phyloP scores from a whole-genome alignment of 2,888 invertebrate genomes.

The Drosophila neotestacea region DNA sequence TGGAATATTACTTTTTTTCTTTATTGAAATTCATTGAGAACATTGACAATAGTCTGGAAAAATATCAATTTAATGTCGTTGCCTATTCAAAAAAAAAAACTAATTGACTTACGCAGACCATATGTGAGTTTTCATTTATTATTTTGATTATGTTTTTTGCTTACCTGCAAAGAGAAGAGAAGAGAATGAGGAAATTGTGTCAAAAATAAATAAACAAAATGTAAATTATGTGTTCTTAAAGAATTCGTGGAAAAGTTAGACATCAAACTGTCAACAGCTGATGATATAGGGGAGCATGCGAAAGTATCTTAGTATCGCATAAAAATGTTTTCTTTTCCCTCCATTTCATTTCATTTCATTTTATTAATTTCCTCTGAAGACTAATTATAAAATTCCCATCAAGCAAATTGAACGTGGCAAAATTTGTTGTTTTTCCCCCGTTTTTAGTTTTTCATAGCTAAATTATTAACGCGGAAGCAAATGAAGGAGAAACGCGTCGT shows the following conservation, averaged over 20 bases:
- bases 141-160: conserved; percentile 43
- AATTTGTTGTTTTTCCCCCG: conserved; percentile 4
- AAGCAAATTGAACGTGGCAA: conserved; percentile 52
- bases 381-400: conserved; percentile 50
- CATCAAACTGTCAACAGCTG: conserved; percentile 62
- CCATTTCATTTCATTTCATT: conserved; percentile 4
- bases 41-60: conserved; percentile 56
- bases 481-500: conserved; percentile 26
- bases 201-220: conserved; percentile 57
- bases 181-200: conserved; percentile 33
- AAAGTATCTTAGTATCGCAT: conserved; percentile 2
- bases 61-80: conserved; percentile 38
- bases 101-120: conserved; percentile 69
- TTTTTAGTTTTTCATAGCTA: conserved; percentile 27
- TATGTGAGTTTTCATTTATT: conserved; percentile 19
- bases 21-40: conserved; percentile 70
- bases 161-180: conserved; percentile 72
- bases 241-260: conserved; percentile 44
- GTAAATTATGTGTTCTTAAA: conserved; percentile 17
- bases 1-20: conserved; percentile 46
- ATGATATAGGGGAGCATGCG: conserved; percentile 13
- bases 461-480: conserved; percentile 56
- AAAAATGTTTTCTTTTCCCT: neutral
- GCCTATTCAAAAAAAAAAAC: conserved; percentile 28
- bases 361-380: conserved; percentile 34